A percentile compares a stretch with the other conserved stretches of the same genome.
Conservation (phyloP, 2,888 invertebrate species). For the Drosophila testacea region DNA sequence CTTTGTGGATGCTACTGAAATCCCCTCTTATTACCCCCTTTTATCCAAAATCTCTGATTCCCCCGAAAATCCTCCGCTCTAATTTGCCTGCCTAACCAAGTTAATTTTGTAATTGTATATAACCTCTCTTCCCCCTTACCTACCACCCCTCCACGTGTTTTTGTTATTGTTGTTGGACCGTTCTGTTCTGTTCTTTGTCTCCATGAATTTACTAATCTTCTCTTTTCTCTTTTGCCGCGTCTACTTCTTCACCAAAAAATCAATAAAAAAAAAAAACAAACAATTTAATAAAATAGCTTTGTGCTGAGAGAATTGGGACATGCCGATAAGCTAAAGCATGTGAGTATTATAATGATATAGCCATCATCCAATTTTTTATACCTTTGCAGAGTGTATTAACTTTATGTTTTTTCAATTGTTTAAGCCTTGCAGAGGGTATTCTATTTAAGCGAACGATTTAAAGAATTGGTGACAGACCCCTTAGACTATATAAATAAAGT, state of each 20-base stretch:
- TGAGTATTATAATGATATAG: conserved; percentile 86
- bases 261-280: background rate
- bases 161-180: conserved; percentile 22
- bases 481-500: too few relatives aligned
- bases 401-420: too few relatives aligned
- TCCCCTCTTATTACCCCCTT: conserved; percentile 1
- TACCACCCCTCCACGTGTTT: background rate
- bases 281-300: conserved; percentile 86
- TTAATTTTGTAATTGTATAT: conserved; percentile 30
- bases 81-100: conserved; percentile 25
- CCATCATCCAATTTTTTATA: too few relatives aligned
- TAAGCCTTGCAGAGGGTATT: too few relatives aligned
- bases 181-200: conserved; percentile 1
- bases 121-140: background rate
- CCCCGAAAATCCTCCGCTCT: background rate
- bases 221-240: conserved; percentile 17
- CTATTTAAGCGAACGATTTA: too few relatives aligned
- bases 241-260: conserved; percentile 5
- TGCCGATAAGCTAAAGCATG: conserved; percentile 88
- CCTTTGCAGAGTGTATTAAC: too few relatives aligned
- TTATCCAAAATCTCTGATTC: background rate
- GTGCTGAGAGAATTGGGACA: conserved; percentile 90
- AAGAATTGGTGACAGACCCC: too few relatives aligned
- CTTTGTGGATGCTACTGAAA: conserved; percentile 45
- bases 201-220: conserved; percentile 28